Evolutionary conservation across 2,113 vertebrate species (phyloP), one percentile per base, ranked within the genome.

Genomic region (Alaudala cheleensis): DNA sequence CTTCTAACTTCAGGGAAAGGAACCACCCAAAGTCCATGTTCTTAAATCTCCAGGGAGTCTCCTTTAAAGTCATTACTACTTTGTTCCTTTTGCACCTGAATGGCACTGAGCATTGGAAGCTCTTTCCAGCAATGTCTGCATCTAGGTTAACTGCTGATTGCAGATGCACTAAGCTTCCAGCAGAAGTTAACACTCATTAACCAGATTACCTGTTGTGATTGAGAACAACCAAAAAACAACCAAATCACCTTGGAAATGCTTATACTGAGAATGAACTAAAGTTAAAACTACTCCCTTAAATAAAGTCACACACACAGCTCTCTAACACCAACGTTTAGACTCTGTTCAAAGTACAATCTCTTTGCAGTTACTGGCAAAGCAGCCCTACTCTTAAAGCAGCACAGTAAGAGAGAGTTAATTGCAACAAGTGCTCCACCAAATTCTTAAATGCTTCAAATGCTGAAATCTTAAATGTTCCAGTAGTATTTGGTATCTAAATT

Each of bases 131-230:
- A 97, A 96, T 70, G 92, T 91, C 96, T 53, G 45, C 40, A 69
- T 86, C 94, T 77, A 88, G 86, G 96, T 70, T 92, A 97, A 94
- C 88, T 92, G 87, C 89, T 90, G 94, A 95, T 19, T 95, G 97
- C 92, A 94, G 83, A 97, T 95, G 92, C 86, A 96, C 96, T 95
- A 87, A 96, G 97, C 96, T 97, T 96, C 92, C 95, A 97, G 94
- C 95, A 97, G 94, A 97, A 97, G 96, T 95, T 97, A 97, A 96
- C 96, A 94, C 92, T 96, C 97, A 96, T 97, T 98, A 98, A 98
- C 92, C 96, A 97, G 97, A 98, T 98, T 96, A 97, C 91, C 95
- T 97, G 96, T 98, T 97, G 96, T 96, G 91, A 97, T 87, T 97
- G 96, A 97, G 93, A 81, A 96, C 84, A 91, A 95, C 96, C 81